These are phyloP conservation scores for Limonius californicus DNA, from an alignment of 1,140 invertebrate genomes.

Conservation along the genomic window DNA sequence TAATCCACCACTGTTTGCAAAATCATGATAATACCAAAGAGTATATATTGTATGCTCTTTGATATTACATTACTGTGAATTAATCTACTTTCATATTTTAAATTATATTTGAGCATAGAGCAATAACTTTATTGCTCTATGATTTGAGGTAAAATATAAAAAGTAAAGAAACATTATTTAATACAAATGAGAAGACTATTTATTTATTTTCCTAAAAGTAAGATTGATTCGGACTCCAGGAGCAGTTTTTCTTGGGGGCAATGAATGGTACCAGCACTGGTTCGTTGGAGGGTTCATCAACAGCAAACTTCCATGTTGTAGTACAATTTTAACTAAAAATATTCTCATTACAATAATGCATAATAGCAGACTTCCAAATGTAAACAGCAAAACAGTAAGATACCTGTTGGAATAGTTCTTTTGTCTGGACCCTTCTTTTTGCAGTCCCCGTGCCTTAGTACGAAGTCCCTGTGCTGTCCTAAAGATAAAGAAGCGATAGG, in stretches of 20 bases:
- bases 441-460: conserved; percentile 60
- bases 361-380: not conserved
- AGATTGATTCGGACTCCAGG: conserved; percentile 61
- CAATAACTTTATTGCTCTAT: too few relatives aligned
- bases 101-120: too few relatives aligned
- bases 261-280: conserved; percentile 65
- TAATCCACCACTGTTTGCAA: too few relatives aligned
- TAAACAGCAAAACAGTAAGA: not conserved
- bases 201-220: conserved; percentile 58
- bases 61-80: too few relatives aligned
- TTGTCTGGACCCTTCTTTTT: conserved; percentile 43
- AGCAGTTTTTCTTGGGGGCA: conserved; percentile 58
- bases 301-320: conserved; percentile 64
- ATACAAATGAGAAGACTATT: too few relatives aligned
- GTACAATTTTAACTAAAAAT: conserved; percentile 55
- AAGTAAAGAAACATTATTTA: too few relatives aligned
- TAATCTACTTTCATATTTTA: too few relatives aligned
- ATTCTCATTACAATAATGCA: not conserved
- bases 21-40: too few relatives aligned
- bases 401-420: conserved; percentile 17
- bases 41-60: too few relatives aligned
- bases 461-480: conserved; percentile 62
- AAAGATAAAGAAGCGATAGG: conserved; percentile 69
- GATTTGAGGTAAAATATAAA: too few relatives aligned
- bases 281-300: conserved; percentile 74